phyloP scores from a whole-genome alignment of 2,113 vertebrate genomes.

The Formicarius rufipectus region DNA sequence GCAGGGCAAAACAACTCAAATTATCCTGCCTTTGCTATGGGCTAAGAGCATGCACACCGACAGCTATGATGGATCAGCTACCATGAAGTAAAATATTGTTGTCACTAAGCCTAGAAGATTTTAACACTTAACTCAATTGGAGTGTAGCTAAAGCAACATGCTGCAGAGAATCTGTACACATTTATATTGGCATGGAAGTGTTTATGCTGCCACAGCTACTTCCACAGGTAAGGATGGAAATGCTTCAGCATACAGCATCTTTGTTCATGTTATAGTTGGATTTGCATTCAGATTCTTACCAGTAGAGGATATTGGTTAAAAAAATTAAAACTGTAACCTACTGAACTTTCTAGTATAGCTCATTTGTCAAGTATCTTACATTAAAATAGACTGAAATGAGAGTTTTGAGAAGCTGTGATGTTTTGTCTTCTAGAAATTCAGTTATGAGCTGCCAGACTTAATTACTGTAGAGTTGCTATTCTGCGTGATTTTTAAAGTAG shows the following conservation, averaged over 20 bases:
- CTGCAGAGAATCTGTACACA: not conserved
- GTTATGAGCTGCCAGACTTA: constrained; percentile 38
- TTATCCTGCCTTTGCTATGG: constrained; percentile 14
- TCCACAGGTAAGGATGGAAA: not conserved
- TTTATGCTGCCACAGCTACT: not conserved
- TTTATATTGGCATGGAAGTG: not conserved
- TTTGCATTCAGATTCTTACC: not conserved
- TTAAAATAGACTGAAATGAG: not conserved
- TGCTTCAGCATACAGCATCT: not conserved
- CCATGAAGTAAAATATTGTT: constrained; percentile 1
- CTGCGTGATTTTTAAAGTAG: not conserved
- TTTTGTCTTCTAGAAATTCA: constrained; percentile 49
- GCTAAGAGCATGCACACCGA: not conserved
- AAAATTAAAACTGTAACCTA: not conserved
- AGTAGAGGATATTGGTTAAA: not conserved
- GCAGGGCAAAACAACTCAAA: constrained; percentile 40
- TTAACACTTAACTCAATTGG: not conserved
- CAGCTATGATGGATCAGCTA: constrained; percentile 44
- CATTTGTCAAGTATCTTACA: not conserved
- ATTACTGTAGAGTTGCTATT: constrained; percentile 22
- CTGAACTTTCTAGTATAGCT: not conserved
- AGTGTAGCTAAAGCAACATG: not conserved
- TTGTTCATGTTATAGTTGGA: not conserved
- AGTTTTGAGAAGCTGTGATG: not conserved
- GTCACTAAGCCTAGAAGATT: not conserved